Base-by-base conservation (phyloP, 2,797 vertebrate species). In the Mionectes olivaceus region DNA sequence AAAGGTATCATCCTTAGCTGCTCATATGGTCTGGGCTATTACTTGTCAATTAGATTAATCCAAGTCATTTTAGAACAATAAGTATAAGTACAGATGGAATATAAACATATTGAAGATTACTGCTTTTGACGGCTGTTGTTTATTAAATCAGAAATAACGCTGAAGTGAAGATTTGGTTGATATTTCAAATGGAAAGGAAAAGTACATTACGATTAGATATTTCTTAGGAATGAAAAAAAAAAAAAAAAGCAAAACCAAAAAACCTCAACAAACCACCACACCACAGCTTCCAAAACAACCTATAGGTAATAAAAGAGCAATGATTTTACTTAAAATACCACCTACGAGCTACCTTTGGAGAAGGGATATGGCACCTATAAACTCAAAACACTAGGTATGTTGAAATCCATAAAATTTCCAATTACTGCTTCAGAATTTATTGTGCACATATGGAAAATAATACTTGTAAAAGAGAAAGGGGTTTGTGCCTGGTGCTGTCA, bases 381-480 rank as follows among this genome's bases (percentile, higher is more conserved):
- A 97, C 86, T 91, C 95, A 96, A 93, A 93, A 94, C 65, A 83
- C 78, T 97, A 98, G 97, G 97, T 98, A 97, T 96, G 97, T 76
- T 95, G 77, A 95, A 98, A 98, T 96, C 92, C 97, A 98, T 98
- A 98, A 98, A 98, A 98, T 97, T 98, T 98, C 98, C 97, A 98
- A 98, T 98, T 98, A 98, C 97, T 96, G 97, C 97, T 97, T 94
- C 95, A 96, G 97, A 98, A 98, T 98, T 98, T 98, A 98, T 98
- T 97, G 98, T 97, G 97, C 98, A 98, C 98, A 98, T 98, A 98
- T 98, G 98, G 98, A 98, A 98, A 98, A 98, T 98, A 98, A 98
- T 98, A 98, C 98, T 98, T 98, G 98, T 97, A 98, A 98, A 98
- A 98, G 97, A 98, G 98, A 98, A 98, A 98, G 96, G 97, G 97